These are phyloP conservation scores for Palythoa grandiflora DNA, from an alignment of 92 coral and sea anemone species.

Conservation along the genomic window DNA sequence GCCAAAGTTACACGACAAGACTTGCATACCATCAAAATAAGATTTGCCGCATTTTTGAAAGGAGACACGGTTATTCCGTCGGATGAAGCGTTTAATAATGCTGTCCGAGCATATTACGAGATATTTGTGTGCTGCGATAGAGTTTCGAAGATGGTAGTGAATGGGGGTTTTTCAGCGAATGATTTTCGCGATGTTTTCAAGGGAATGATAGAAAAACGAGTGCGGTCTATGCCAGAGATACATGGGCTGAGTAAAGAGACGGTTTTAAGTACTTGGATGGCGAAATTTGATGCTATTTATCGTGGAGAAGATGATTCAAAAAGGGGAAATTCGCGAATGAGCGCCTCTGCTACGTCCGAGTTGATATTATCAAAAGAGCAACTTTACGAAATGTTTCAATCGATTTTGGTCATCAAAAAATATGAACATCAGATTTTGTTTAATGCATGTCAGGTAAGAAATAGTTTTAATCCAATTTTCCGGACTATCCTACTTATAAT, in stretches of 20 bases:
- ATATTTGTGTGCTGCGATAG: conserved; percentile 91
- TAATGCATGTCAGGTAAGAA: conserved; percentile 95
- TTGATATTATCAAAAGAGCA: conserved; percentile 96
- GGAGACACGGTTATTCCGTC: conserved; percentile 92
- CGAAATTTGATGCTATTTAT: conserved; percentile 94
- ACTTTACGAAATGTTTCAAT: conserved; percentile 97
- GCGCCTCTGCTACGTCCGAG: conserved; percentile 87
- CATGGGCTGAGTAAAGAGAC: conserved; percentile 95
- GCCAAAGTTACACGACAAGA: conserved; percentile 90
- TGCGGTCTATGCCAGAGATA: conserved; percentile 88
- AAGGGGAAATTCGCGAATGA: conserved; percentile 77
- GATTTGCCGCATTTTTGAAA: conserved; percentile 84
- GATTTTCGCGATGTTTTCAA: conserved; percentile 98
- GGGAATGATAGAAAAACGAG: conserved; percentile 88
- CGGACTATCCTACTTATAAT: background rate
- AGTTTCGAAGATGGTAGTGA: conserved; percentile 86
- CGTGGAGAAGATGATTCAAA: conserved; percentile 95
- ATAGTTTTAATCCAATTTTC: background rate
- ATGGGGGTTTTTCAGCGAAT: conserved; percentile 93
- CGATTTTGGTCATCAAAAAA: conserved; percentile 86
- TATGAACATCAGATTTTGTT: conserved; percentile 92
- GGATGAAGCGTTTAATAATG: conserved; percentile 92
- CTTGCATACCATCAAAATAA: conserved; percentile 74
- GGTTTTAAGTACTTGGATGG: conserved; percentile 97
- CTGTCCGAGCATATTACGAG: conserved; percentile 88